phyloP scores from a whole-genome alignment of 37 sponge, comb jelly and placozoan genomes.

The Agelas oroides region DNA sequence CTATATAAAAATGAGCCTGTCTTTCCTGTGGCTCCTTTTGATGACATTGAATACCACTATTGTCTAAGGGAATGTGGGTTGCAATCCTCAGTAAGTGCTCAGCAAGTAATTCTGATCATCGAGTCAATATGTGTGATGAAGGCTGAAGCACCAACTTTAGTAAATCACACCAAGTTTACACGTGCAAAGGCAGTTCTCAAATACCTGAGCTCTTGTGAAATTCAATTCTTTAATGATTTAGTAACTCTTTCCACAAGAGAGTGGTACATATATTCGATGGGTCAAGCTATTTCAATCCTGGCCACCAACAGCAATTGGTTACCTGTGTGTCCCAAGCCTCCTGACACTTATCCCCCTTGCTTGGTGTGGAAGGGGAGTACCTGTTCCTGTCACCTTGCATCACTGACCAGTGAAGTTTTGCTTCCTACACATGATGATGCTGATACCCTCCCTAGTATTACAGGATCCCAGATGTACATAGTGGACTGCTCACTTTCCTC shows the following conservation, averaged over 20 bases:
- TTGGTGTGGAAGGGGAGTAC: slow-evolving; percentile 53
- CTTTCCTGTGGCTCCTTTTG: slow-evolving; percentile 42
- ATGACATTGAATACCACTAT: background rate
- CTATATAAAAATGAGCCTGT: slow-evolving; percentile 30
- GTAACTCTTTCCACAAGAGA: background rate
- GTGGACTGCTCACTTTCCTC: background rate
- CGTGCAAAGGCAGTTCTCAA: slow-evolving; percentile 32
- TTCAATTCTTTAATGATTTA: too few relatives aligned
- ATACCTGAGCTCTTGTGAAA: slow-evolving; percentile 5
- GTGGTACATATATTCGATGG: too few relatives aligned
- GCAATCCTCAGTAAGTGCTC: background rate
- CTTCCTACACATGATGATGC: background rate
- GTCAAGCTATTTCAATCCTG: slow-evolving; percentile 3
- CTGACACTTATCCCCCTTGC: slow-evolving; percentile 29
- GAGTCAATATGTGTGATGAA: background rate
- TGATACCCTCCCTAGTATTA: background rate
- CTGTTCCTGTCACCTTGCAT: slow-evolving; percentile 26
- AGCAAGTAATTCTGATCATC: slow-evolving; percentile 19
- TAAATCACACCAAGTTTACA: background rate
- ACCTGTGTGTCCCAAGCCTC: slow-evolving; percentile 32
- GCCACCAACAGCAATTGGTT: slow-evolving; percentile 30
- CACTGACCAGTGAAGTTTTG: slow-evolving; percentile 1
- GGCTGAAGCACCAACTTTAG: background rate
- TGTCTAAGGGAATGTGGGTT: slow-evolving; percentile 24
- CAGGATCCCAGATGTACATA: slow-evolving; percentile 39